Conservation (phyloP, 1,140 invertebrate genomes). For the Saccostrea glomerata region DNA sequence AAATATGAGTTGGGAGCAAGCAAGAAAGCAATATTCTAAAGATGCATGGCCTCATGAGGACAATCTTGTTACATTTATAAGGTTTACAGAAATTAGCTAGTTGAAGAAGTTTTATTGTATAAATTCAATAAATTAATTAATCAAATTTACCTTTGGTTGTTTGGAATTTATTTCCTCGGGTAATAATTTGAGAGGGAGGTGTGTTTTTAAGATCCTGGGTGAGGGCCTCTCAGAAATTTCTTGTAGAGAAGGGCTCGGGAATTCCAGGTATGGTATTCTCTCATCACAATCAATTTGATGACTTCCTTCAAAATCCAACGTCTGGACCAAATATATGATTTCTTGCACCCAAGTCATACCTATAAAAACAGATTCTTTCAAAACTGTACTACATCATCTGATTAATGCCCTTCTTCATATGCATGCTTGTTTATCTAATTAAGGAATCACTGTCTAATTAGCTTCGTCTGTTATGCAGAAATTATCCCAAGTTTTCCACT, state of each 20-base stretch:
- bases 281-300: conserved; percentile 74
- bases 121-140: no score
- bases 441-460: no score
- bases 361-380: conserved; percentile 54
- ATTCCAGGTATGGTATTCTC: conserved; percentile 81
- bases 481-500: no score
- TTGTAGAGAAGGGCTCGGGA: conserved; percentile 78
- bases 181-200: conserved; percentile 79
- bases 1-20: no score
- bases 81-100: no score
- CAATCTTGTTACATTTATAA: no score
- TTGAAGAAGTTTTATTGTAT: no score
- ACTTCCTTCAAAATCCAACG: conserved; percentile 77
- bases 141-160: conserved; percentile 70
- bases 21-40: no score
- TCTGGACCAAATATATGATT: conserved; percentile 80
- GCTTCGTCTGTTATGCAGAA: no score
- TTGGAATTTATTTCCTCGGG: conserved; percentile 80
- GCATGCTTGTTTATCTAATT: neutral
- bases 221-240: conserved; percentile 69
- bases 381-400: no score
- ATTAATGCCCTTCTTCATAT: neutral
- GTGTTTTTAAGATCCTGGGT: conserved; percentile 80
- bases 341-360: conserved; percentile 82
- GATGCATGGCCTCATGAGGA: no score